A percentile compares a stretch with the other conserved stretches of the same genome.
These are phyloP conservation scores for Stictonetta naevosa DNA, from an alignment of 2,113 vertebrate genomes.

Conservation along the genomic window DNA sequence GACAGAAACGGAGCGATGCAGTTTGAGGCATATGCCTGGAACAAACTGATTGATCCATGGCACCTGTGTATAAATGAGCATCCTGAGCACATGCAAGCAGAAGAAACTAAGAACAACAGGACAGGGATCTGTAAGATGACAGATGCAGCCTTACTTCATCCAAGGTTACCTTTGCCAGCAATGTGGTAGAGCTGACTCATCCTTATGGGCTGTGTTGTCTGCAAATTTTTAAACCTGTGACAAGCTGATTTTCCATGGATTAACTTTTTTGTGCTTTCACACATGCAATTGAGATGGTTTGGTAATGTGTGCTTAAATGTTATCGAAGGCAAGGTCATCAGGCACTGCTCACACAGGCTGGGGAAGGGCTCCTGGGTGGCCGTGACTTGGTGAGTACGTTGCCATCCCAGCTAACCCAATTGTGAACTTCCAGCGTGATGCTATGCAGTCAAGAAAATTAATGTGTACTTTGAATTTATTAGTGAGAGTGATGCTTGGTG, in stretches of 20 bases:
- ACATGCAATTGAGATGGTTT: neutral
- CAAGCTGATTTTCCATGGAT: neutral
- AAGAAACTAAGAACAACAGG: neutral
- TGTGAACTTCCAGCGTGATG: neutral
- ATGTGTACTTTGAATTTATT: neutral
- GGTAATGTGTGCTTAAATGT: rapidly evolving
- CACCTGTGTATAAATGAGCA: rapidly evolving
- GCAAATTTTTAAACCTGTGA: neutral
- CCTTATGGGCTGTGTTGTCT: neutral
- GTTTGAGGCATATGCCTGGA: neutral
- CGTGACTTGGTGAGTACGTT: neutral
- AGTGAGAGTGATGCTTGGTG: neutral
- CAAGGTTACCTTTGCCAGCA: neutral
- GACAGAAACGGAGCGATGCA: neutral
- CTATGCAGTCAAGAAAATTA: neutral
- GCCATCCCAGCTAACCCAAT: too few relatives aligned
- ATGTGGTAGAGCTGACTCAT: neutral
- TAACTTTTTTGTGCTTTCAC: neutral
- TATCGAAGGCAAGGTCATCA: neutral
- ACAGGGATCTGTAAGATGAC: neutral
- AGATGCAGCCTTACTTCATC: neutral
- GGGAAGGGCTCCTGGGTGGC: neutral
- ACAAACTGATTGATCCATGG: rapidly evolving
- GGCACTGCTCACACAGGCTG: rapidly evolving
- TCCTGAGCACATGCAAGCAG: rapidly evolving